Conservation (phyloP, 2,113 vertebrate species). For the Loxodonta africana region DNA sequence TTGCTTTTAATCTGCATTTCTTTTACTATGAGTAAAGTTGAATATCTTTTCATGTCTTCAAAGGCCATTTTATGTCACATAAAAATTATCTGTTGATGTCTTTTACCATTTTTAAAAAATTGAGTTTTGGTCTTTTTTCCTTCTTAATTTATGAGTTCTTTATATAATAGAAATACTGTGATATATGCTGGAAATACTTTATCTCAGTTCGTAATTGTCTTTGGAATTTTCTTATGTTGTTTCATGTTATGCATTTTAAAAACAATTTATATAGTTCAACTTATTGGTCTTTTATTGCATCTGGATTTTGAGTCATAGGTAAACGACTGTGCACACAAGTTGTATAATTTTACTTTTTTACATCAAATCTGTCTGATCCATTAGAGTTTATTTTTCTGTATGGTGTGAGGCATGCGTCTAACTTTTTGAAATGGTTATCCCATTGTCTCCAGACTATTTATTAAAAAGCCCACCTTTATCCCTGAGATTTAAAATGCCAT, state of each 20-base stretch:
- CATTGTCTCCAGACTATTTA: neutral
- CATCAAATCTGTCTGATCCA: neutral
- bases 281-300: neutral
- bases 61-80: neutral
- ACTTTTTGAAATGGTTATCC: neutral
- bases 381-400: neutral
- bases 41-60: neutral
- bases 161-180: neutral
- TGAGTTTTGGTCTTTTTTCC: neutral
- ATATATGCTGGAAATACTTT: conserved; percentile 22
- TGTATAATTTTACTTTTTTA: conserved; percentile 34
- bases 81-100: neutral
- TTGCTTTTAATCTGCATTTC: conserved; percentile 42
- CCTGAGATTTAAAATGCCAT: neutral
- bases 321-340: neutral
- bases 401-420: neutral
- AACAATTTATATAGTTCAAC: neutral
- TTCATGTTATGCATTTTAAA: neutral
- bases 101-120: neutral
- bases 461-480: neutral
- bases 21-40: conserved; percentile 35
- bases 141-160: neutral
- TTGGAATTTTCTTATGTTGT: conserved; percentile 23
- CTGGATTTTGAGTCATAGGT: neutral
- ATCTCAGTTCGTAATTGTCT: neutral